A percentile compares a stretch with the other conserved stretches of the same genome.
phyloP scores from a whole-genome alignment of 2,113 vertebrate species.

The Nycticorax nycticorax region DNA sequence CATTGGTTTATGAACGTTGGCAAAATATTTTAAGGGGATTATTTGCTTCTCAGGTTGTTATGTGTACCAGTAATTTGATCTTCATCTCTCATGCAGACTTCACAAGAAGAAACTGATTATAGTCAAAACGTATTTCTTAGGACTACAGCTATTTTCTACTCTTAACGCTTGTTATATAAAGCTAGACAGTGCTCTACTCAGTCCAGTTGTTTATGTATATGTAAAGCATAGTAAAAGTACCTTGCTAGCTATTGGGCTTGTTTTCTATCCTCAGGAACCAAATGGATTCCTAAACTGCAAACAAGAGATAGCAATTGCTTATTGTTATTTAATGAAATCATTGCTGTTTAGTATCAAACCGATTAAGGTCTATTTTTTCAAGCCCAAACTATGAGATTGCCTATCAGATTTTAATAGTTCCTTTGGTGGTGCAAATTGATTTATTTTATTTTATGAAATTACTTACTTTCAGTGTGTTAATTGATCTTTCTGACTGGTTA shows the following conservation, averaged over 20 bases:
- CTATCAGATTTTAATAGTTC: not conserved
- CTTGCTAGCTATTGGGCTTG: not conserved
- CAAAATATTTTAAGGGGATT: constrained; percentile 34
- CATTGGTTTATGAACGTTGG: not conserved
- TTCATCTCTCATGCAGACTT: not conserved
- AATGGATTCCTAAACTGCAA: not conserved
- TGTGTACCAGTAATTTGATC: not conserved
- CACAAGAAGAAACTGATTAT: not conserved
- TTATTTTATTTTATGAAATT: not conserved
- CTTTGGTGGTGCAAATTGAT: not conserved
- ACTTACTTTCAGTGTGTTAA: not conserved
- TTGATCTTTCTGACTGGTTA: not conserved
- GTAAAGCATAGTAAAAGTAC: not conserved
- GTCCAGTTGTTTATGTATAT: not conserved
- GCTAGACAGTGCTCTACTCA: not conserved
- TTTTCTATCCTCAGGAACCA: not conserved
- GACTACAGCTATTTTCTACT: not conserved
- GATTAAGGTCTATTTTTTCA: not conserved
- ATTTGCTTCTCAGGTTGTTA: not conserved
- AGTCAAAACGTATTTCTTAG: not conserved
- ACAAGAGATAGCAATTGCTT: not conserved
- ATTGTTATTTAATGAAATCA: not conserved
- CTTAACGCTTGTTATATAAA: not conserved
- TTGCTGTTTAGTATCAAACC: not conserved
- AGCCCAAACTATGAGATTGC: not conserved